Evolutionary conservation across 2,113 vertebrate species (phyloP).

Genomic region (Ivindomyrus marchei): DNA sequence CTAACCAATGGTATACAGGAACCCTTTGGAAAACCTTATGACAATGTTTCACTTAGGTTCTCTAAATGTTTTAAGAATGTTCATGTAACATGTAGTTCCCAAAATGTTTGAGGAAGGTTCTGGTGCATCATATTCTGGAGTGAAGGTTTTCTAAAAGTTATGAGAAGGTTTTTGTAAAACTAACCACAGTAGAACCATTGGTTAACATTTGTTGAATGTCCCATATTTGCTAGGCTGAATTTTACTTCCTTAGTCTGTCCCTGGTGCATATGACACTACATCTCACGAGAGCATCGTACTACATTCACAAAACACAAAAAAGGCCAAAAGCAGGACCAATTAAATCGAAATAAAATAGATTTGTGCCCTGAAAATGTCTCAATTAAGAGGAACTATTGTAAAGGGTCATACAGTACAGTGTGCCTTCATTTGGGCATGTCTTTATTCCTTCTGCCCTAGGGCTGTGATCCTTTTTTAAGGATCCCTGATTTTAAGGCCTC

Average conservation of each 20-base stretch:
- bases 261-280: background rate
- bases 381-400: background rate
- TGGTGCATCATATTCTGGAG: no score
- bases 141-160: no score
- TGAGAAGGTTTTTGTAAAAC: background rate
- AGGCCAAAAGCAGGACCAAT: background rate
- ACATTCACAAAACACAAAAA: background rate
- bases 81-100: background rate
- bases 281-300: background rate
- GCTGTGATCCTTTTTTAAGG: no score
- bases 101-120: no score
- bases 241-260: background rate
- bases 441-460: no score
- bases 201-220: background rate
- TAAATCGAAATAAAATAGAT: background rate
- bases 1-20: background rate
- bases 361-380: background rate
- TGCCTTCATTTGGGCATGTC: no score
- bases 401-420: background rate
- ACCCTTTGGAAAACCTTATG: background rate
- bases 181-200: background rate
- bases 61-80: background rate
- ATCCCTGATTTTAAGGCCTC: no score
- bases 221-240: background rate
- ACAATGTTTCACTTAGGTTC: background rate